Base-by-base conservation (phyloP, 2,888 invertebrate species). In the Dinocampus coccinellae region DNA sequence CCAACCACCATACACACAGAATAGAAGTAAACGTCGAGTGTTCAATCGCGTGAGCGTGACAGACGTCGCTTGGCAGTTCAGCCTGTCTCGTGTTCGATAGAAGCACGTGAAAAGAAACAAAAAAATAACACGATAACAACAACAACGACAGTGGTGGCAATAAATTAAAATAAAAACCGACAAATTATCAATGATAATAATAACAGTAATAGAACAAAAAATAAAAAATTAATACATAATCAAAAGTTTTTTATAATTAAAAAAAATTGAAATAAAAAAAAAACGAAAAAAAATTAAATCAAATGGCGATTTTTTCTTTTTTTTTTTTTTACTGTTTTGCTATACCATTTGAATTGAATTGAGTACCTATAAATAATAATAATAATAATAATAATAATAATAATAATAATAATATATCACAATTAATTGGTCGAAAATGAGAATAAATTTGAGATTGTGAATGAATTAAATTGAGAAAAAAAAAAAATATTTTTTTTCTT, bases 81-180 rank as follows among this genome's bases (percentile, higher is more conserved):
- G 76, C 76, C 72, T 71, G 74, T 71, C n/a, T n/a, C 79, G 80
- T 80, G 57, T 57, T 47, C 77, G n/a, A n/a, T n/a, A n/a, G n/a
- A n/a, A n/a, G n/a, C 79, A 81, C 79, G 83, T 79, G 82, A 71
- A 75, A 75, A 36, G 20, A 9, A n/a, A n/a, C n/a, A n/a, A n/a
- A n/a, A n/a, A n/a, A n/a, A n/a, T n/a, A n/a, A n/a, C n/a, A n/a
- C n/a, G n/a, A n/a, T n/a, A n/a, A n/a, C n/a, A n/a, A n/a, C n/a
- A n/a, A n/a, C n/a, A n/a, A 57, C 16, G 16, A 16, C 47, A 20
- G 20, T 47, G 47, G 47, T 47, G 47, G 20, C 7, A 16, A 47
- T 16, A 62, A 13, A 36, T 20, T 33, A 36, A 39, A 62, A 20
- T 10, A 36, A 6, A 39, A 11, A 39, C 29, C 3, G 29, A 29